Conservation (phyloP, 2,113 vertebrate species). For the Laticauda colubrina region DNA sequence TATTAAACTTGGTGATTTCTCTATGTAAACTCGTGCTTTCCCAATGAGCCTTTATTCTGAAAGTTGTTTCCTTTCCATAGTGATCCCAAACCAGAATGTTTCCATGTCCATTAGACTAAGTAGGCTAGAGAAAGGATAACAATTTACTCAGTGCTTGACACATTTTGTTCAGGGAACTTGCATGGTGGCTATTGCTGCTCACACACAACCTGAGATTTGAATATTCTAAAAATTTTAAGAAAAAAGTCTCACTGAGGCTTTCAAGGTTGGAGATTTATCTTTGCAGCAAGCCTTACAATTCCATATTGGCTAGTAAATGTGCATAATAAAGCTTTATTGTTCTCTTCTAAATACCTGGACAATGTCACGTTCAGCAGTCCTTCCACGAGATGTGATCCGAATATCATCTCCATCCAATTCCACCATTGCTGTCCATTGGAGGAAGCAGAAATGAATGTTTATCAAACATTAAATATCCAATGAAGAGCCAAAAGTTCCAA, state of each 20-base stretch:
- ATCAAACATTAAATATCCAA: not conserved
- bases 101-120: not conserved
- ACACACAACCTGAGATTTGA: not conserved
- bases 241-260: not conserved
- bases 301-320: not conserved
- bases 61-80: not conserved
- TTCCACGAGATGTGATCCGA: slow-evolving; percentile 88
- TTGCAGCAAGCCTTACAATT: not conserved
- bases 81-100: not conserved
- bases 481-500: not conserved
- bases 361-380: slow-evolving; percentile 89
- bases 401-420: slow-evolving; percentile 92
- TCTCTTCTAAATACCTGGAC: slow-evolving; percentile 81
- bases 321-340: not conserved
- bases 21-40: not conserved
- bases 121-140: not conserved
- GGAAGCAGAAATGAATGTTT: not conserved
- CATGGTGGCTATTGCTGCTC: not conserved
- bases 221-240: too few relatives aligned
- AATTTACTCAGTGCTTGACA: not conserved
- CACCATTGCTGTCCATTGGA: slow-evolving; percentile 81
- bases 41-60: not conserved
- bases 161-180: not conserved
- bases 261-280: not conserved
- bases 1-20: not conserved